Evolutionary conservation across 2,113 vertebrate genomes (phyloP).

Genomic region (Nerophis ophidion): DNA sequence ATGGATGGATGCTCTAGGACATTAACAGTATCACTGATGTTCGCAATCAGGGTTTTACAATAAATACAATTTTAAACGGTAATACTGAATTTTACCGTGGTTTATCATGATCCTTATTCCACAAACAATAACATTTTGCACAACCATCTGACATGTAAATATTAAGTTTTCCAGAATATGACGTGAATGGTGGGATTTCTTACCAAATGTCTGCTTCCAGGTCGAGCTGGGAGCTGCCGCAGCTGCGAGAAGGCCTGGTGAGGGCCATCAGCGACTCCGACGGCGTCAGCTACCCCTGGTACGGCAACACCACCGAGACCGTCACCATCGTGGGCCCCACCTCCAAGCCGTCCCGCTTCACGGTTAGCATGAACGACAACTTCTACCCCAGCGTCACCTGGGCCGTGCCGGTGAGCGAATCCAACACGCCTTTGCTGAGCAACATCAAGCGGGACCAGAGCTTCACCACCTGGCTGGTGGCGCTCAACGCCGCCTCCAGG

Average conservation of each 20-base stretch:
- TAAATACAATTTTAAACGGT: too few species aligned
- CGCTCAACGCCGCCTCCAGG: conserved; percentile 89
- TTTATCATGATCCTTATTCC: too few species aligned
- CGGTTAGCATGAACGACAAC: conserved; percentile 98
- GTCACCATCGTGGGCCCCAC: conserved; percentile 91
- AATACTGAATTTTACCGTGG: too few species aligned
- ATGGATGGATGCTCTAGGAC: too few species aligned
- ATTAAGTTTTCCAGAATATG: too few species aligned
- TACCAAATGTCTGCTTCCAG: conserved; percentile 55
- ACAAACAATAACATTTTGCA: too few species aligned
- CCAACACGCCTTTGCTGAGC: conserved; percentile 88
- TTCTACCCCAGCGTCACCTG: conserved; percentile 99
- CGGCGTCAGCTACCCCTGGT: conserved; percentile 98
- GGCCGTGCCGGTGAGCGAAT: conserved; percentile 97
- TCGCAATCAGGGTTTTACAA: too few species aligned
- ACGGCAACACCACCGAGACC: conserved; percentile 97
- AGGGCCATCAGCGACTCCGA: conserved; percentile 98
- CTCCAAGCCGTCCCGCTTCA: conserved; percentile 90
- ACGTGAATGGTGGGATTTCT: not conserved
- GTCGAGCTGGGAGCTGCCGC: conserved; percentile 98
- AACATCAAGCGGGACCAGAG: conserved; percentile 97
- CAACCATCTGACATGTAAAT: too few species aligned
- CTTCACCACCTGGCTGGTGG: conserved; percentile 98
- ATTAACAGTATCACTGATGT: too few species aligned
- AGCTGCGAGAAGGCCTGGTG: conserved; percentile 89